Evolutionary conservation across 2,797 vertebrate species (phyloP).

Genomic region (Chaetophractus vellerosus): DNA sequence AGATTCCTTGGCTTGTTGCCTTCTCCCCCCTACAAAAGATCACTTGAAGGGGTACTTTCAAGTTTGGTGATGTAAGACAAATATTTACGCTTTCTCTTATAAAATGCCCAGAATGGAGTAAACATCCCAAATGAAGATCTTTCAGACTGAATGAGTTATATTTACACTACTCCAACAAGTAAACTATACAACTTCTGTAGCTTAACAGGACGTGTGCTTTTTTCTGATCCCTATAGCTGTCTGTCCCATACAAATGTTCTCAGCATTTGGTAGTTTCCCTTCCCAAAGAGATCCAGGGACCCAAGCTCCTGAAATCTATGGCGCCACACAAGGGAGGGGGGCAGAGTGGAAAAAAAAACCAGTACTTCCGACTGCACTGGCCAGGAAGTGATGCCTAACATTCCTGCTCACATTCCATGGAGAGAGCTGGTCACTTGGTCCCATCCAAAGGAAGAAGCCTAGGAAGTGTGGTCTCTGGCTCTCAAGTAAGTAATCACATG

Average conservation of each 20-base stretch:
- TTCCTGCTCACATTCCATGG: neutral
- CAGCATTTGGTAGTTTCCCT: neutral
- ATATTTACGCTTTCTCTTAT: neutral
- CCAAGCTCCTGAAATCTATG: neutral
- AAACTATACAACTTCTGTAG: neutral
- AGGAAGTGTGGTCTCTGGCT: accelerated
- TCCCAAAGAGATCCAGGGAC: neutral
- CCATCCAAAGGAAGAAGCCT: accelerated
- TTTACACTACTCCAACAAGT: neutral
- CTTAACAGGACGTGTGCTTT: neutral
- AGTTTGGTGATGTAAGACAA: neutral
- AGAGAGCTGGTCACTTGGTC: neutral
- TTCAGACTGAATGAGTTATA: neutral
- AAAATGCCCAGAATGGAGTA: neutral
- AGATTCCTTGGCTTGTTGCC: neutral
- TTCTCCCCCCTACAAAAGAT: neutral
- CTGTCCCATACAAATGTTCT: neutral
- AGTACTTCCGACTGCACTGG: neutral
- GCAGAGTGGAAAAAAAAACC: neutral
- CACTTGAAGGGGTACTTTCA: neutral
- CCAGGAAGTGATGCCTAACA: neutral
- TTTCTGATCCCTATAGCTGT: neutral
- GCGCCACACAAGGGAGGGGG: neutral
- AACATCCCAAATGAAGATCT: neutral
- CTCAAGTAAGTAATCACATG: neutral